Evolutionary conservation across 2,888 invertebrate species (phyloP), one percentile per base, ranked within the genome.

Genomic region (Pteria penguin): DNA sequence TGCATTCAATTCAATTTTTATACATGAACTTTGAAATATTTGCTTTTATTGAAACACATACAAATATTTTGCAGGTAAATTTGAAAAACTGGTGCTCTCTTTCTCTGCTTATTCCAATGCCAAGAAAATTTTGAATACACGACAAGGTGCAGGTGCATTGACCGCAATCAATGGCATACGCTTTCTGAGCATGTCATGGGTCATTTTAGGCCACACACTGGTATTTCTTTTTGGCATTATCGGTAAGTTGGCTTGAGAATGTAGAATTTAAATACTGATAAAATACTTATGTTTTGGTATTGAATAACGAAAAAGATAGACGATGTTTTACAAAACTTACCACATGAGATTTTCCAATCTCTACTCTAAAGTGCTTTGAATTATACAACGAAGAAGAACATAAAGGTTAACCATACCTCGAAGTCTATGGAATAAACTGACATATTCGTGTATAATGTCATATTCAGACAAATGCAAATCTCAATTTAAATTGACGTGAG

Each of bases 141-240:
- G 66, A 18, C 82, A 86, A 60, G 57, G 80, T 0, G 52, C 70
- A 8, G 83, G 79, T 29, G 78, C 79, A 29, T 66, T 96, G 81
- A 93, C 94, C 54, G 94, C 95, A 87, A 94, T 96, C 77, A 95
- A 96, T 82, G 95, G 96, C 4, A 93, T 96, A 36, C 93, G 95
- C 80, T 94, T 89, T 73, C 66, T 89, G 58, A 86, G 86, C 72
- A 87, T 90, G 86, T 79, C 82, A 29, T 90, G 90, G 90, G 88
- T 90, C 32, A 86, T 90, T 18, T 82, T 90, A 22, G 87, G 88
- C 4, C 88, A 90, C 60, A 78, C 81, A 3, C 83, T 76, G 45
- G 36, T 36, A 8, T 36, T 65, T 27, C n/a, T n/a, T 26, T 4
- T 65, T 22, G 45, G 45, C 33, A 24, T 65, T 22, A 26, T 65